phyloP scores from a whole-genome alignment of 2,888 invertebrate genomes.

The Sicus ferrugineus region DNA sequence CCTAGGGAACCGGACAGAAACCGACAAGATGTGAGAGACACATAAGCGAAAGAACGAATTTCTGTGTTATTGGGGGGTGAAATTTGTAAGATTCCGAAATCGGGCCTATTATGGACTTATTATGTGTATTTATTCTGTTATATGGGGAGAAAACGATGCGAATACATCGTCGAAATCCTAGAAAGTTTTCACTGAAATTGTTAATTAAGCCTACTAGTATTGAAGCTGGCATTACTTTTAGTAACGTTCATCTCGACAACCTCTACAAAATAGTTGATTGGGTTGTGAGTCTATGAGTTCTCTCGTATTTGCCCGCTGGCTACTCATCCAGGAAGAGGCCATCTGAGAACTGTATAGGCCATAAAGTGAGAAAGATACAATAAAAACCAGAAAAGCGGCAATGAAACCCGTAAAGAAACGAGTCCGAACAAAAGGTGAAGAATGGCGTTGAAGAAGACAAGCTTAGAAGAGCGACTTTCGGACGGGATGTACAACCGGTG shows the following conservation, averaged over 20 bases:
- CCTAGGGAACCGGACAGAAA: too few species aligned
- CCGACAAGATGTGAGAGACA: too few species aligned
- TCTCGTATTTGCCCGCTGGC: background rate
- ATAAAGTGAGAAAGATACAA: slow-evolving; percentile 15
- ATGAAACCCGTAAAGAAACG: slow-evolving; percentile 15
- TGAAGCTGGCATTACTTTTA: background rate
- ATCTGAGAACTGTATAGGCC: slow-evolving; percentile 12
- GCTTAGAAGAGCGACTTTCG: background rate
- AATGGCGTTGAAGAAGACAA: background rate
- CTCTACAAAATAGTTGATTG: background rate
- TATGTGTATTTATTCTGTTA: too few species aligned
- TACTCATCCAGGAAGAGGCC: slow-evolving; percentile 4
- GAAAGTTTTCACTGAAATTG: too few species aligned
- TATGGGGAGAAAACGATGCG: too few species aligned
- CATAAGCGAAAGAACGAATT: too few species aligned
- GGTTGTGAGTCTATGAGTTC: background rate
- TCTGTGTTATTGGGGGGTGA: background rate
- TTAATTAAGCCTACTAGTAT: too few species aligned
- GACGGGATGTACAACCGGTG: background rate
- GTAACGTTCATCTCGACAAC: background rate
- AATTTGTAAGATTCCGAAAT: background rate
- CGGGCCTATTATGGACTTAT: background rate
- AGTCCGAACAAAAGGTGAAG: slow-evolving; percentile 12
- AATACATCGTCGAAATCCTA: too few species aligned
- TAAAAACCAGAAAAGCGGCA: slow-evolving; percentile 10